phyloP scores from a whole-genome alignment of 2,113 vertebrate species.

The Helogale parvula region DNA sequence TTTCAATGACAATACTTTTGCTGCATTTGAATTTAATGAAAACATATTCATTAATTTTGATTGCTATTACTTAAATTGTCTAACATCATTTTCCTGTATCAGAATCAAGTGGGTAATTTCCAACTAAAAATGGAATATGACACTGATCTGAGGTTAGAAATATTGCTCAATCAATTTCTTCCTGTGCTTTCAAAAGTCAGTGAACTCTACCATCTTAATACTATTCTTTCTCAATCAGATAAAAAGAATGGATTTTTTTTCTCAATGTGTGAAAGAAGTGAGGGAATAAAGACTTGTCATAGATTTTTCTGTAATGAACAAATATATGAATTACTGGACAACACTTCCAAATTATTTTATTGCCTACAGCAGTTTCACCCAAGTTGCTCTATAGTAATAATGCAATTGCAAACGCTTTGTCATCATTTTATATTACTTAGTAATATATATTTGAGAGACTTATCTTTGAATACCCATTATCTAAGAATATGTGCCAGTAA shows the following conservation, averaged over 20 bases:
- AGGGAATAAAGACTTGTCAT: conserved; percentile 7
- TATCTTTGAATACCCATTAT: neutral
- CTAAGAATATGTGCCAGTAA: neutral
- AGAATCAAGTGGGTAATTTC: conserved; percentile 69
- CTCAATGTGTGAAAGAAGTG: conserved; percentile 24
- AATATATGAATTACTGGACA: conserved; percentile 38
- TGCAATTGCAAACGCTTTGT: neutral
- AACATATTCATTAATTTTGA: conserved; percentile 67
- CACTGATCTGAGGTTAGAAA: conserved; percentile 59
- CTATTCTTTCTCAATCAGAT: conserved; percentile 59
- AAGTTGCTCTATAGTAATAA: neutral
- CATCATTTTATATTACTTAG: neutral
- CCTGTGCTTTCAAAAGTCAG: conserved; percentile 65
- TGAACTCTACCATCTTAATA: conserved; percentile 62
- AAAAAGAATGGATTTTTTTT: conserved; percentile 58
- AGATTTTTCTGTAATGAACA: conserved; percentile 38
- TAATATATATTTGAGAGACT: neutral
- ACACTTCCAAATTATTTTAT: conserved; percentile 29
- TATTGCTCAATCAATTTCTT: conserved; percentile 76
- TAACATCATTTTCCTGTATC: conserved; percentile 42
- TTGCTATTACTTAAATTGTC: conserved; percentile 63
- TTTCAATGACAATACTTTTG: conserved; percentile 52
- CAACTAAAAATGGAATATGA: conserved; percentile 57
- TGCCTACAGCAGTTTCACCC: neutral
- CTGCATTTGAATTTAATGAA: conserved; percentile 49